A percentile compares a stretch with the other conserved stretches of the same genome.
Conservation (phyloP, 2,888 invertebrate genomes). For the Patella depressa region DNA sequence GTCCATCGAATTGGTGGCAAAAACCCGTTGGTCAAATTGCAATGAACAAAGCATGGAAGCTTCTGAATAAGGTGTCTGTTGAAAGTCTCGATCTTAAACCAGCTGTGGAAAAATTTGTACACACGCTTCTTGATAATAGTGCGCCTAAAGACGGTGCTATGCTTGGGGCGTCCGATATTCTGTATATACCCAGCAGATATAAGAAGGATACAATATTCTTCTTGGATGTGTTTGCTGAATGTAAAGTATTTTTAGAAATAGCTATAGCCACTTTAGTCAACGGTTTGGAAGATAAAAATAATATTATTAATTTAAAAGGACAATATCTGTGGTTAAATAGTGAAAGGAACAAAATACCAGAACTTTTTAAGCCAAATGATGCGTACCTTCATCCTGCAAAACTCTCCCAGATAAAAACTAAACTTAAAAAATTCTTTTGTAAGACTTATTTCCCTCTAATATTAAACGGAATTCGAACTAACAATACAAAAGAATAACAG, state of each 20-base stretch:
- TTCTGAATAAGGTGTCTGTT: neutral
- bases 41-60: neutral
- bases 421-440: constrained; percentile 14
- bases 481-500: too few relatives aligned
- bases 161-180: constrained; percentile 6
- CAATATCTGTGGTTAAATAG: constrained; percentile 5
- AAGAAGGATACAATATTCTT: constrained; percentile 4
- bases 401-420: neutral
- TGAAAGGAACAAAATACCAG: neutral
- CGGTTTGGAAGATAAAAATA: constrained; percentile 1
- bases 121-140: neutral
- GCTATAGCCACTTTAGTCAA: constrained; percentile 12
- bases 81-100: neutral
- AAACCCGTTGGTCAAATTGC: neutral
- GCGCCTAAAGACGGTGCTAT: neutral
- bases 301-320: neutral
- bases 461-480: neutral
- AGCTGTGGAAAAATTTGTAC: neutral
- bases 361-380: neutral
- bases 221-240: constrained; percentile 10
- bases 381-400: constrained; percentile 12
- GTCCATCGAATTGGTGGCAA: neutral
- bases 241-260: constrained; percentile 15
- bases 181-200: constrained; percentile 16
- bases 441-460: constrained; percentile 9